Base-by-base conservation (phyloP, 1,140 invertebrate species). In the Drosophila sp. region DNA sequence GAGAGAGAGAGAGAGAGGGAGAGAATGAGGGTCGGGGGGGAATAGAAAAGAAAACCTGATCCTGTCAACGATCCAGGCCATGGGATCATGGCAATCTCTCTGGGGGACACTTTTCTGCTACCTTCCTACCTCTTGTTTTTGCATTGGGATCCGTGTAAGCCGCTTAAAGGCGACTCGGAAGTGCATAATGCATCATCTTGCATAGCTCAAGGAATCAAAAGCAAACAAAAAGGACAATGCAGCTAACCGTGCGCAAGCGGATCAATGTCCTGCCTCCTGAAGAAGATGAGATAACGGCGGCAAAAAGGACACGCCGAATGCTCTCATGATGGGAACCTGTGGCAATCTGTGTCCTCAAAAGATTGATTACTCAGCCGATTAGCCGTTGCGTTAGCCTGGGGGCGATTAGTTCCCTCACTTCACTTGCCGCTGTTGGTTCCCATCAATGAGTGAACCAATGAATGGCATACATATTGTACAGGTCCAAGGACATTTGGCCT, bases 131-230 rank as follows among this genome's bases (percentile, higher is more conserved):
- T 57, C 72, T 79, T 4, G 23, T 33, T 3, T 23, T 8, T 23
- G 55, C 17, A 17, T 87, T 74, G 76, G 72, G 44, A 25, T 50
- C 25, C 25, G 44, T 23, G 72, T 87, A 87, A 87, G 83, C 83
- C 76, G 83, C 79, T 87, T 87, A 87, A 63, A 66, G 78, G 69
- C 80, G 66, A 86, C 79, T 87, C 84, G 85, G 84, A 89, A 90
- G 84, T 85, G 70, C 68, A 79, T 90, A 89, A 89, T 89, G 81
- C 85, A 89, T 89, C 85, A 89, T 90, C 78, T 90, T 85, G 74
- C 85, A 86, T 85, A 66, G 66, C 68, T 62, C 57, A 67, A 78
- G 66, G 56, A 79, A 72, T 71, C 76, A 68, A 67, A 17, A 54
- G 10, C 41, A 55, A 50, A 50, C 44, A 50, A 77, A 86, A 86